Percentiles rank a stretch among this genome's conserved stretches.
Conservation (phyloP, 1,140 invertebrate species). For the Zaprionus nigranus region DNA sequence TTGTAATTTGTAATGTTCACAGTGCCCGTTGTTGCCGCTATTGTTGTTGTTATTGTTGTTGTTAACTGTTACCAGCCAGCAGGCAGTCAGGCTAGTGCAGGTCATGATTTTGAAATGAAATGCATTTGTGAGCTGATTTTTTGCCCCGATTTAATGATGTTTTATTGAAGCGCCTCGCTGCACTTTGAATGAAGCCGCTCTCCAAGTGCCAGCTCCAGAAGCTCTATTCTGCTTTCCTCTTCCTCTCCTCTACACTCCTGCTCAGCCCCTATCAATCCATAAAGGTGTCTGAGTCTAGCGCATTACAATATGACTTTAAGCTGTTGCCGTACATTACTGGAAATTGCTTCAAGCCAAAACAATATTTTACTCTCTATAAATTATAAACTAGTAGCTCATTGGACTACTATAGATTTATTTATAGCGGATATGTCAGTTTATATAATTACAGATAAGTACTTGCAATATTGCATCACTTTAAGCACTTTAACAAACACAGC, state of each 20-base stretch:
- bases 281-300: conserved; percentile 1
- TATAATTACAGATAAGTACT: no score
- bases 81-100: conserved; percentile 12
- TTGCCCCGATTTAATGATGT: conserved; percentile 78
- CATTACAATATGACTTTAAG: conserved; percentile 19
- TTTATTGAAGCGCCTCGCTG: conserved; percentile 47
- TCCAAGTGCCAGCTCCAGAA: conserved; percentile 21
- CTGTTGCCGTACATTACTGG: conserved; percentile 9
- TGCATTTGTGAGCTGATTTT: conserved; percentile 66
- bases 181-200: conserved; percentile 38
- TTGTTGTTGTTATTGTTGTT: conserved; percentile 18
- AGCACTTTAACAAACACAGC: background rate
- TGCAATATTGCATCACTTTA: background rate
- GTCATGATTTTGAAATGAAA: conserved; percentile 76
- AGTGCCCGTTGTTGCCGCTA: conserved; percentile 41
- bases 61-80: conserved; percentile 35
- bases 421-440: no score
- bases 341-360: conserved; percentile 6
- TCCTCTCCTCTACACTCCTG: background rate
- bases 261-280: background rate
- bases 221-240: background rate
- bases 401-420: no score
- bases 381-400: background rate
- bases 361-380: background rate
- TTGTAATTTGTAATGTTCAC: conserved; percentile 74